Base-by-base conservation (phyloP, 2,888 invertebrate genomes). In the Druceiella hillmani region DNA sequence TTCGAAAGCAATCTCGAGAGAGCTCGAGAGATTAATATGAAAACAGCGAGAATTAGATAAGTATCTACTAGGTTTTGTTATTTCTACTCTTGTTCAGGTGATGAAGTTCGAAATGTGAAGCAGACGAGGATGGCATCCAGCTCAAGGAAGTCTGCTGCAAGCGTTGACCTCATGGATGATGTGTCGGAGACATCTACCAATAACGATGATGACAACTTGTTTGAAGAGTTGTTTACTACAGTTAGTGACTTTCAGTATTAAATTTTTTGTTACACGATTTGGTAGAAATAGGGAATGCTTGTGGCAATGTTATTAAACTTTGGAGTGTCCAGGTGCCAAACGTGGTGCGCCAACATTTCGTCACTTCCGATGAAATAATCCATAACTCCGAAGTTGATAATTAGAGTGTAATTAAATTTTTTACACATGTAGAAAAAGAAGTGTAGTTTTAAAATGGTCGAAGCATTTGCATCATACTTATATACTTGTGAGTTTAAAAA, bases 211-310 rank as follows among this genome's bases (percentile, higher is more conserved):
- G 87, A 89, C 40, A 84, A 84, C 49, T 64, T 79, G n/a, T 85
- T 83, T 55, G 94, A 97, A 62, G 93, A 95, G 56, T 72, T 97
- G 6, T 93, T 98, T 57, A 81, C 81, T 45, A 78, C 90, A 9
- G 84, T 86, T 40, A 62, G 68, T 60, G 6, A 17, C 13, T 36
- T 29, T 15, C n/a, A 3, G 7, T 14, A 33, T 14, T 25, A 16
- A 3, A 28, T 16, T 10, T 15, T 29, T 2, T 28, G n/a, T n/a
- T n/a, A n/a, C n/a, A n/a, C n/a, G n/a, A n/a, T n/a, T n/a, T n/a
- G n/a, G n/a, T n/a, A n/a, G n/a, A n/a, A n/a, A n/a, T n/a, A n/a
- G n/a, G n/a, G n/a, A n/a, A n/a, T n/a, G n/a, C n/a, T n/a, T n/a
- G n/a, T n/a, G n/a, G n/a, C n/a, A n/a, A n/a, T n/a, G n/a, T n/a